Percentiles rank a stretch among this genome's conserved stretches.
Conservation (phyloP, 2,797 vertebrate genomes). For the Necrosyrtes monachus region DNA sequence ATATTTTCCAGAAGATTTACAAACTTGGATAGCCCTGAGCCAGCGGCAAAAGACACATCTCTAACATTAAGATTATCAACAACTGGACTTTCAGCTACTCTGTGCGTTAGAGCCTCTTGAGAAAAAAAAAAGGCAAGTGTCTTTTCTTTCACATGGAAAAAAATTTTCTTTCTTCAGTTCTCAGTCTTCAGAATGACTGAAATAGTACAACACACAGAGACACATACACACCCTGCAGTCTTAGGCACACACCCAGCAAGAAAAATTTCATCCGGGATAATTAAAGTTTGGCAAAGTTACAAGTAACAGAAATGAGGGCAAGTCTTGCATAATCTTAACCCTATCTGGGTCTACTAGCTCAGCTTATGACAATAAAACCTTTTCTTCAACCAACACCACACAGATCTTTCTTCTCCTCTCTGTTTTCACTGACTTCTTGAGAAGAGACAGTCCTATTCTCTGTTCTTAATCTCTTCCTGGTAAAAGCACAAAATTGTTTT, state of each 20-base stretch:
- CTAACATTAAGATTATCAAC: not conserved
- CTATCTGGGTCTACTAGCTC: not conserved
- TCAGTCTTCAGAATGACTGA: not conserved
- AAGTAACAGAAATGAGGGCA: constrained; percentile 16
- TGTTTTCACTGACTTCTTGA: not conserved
- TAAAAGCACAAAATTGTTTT: not conserved
- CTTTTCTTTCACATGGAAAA: not conserved
- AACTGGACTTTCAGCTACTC: not conserved
- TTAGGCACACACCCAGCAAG: not conserved
- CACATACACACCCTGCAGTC: not conserved
- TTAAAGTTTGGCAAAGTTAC: constrained; percentile 19
- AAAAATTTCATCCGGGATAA: not conserved
- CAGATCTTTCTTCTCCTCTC: not conserved
- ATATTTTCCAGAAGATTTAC: not conserved
- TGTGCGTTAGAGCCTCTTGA: not conserved
- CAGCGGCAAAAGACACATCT: not conserved
- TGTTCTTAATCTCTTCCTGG: not conserved
- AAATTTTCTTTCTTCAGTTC: fast-evolving
- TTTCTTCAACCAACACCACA: not conserved
- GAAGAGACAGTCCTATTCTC: not conserved
- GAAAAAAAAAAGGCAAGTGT: not conserved
- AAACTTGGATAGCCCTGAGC: not conserved
- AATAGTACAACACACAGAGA: not conserved
- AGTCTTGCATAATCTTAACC: constrained; percentile 26
- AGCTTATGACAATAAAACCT: not conserved